Percentiles rank a stretch among this genome's conserved stretches.
Evolutionary conservation across 2,113 vertebrate species (phyloP).

Genomic region (Serinus canaria): DNA sequence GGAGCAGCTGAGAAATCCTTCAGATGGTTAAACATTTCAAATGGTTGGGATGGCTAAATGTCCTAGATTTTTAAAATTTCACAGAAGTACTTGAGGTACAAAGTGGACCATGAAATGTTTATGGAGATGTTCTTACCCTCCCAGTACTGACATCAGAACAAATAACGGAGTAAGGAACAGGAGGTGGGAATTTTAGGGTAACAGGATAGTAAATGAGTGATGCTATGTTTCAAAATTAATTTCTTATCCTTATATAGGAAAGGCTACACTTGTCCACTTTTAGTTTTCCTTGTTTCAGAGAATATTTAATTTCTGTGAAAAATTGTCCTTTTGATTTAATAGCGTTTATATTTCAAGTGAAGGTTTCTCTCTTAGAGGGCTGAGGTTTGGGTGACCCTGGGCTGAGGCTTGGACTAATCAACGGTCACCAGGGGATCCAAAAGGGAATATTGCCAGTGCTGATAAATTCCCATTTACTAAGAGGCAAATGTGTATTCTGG

Average conservation of each 20-base stretch:
- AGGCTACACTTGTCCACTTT: not conserved
- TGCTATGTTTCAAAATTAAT: not conserved
- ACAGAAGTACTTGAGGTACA: not conserved
- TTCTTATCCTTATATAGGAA: not conserved
- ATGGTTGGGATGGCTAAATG: not conserved
- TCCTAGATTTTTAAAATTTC: constrained; percentile 29
- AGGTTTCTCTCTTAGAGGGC: not conserved
- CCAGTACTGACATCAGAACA: not conserved
- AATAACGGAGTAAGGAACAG: not conserved
- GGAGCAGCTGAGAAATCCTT: constrained; percentile 58
- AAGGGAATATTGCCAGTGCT: not conserved
- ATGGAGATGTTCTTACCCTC: not conserved
- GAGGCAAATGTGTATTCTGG: not conserved
- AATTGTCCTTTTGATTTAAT: not conserved
- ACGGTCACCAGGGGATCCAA: not conserved
- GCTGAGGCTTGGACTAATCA: not conserved
- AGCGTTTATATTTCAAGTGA: not conserved
- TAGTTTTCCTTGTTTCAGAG: not conserved
- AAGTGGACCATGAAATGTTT: constrained; percentile 19
- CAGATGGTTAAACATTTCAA: constrained; percentile 49
- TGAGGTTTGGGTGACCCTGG: not conserved
- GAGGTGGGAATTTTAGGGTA: not conserved
- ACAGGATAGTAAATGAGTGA: not conserved
- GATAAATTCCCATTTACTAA: not conserved
- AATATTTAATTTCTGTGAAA: not conserved